Percentiles rank a stretch among this genome's conserved stretches.
phyloP scores from a whole-genome alignment of 2,888 invertebrate species.

The Mycogona germanica region DNA sequence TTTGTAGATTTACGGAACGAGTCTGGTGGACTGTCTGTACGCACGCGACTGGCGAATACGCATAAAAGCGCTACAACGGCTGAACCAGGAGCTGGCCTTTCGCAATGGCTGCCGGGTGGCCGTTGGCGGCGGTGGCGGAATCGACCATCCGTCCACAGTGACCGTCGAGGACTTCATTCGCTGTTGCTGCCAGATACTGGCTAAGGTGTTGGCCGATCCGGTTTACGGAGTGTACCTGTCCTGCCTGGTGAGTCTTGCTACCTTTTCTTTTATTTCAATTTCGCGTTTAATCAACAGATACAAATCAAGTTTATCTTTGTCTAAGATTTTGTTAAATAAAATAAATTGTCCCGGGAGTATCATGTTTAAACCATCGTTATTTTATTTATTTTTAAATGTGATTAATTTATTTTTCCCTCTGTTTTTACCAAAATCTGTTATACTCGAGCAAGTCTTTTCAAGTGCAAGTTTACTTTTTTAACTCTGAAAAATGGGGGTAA shows the following conservation, averaged over 20 bases:
- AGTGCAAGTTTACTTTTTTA: too few relatives aligned
- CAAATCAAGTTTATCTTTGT: too few relatives aligned
- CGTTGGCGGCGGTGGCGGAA: not conserved
- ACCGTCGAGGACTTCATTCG: conserved; percentile 27
- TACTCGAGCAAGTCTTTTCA: too few relatives aligned
- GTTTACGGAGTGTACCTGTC: conserved; percentile 39
- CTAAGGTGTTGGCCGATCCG: conserved; percentile 35
- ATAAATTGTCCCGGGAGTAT: too few relatives aligned
- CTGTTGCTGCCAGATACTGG: conserved; percentile 33
- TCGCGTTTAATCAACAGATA: too few relatives aligned
- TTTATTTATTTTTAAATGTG: too few relatives aligned
- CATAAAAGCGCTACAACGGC: conserved; percentile 29
- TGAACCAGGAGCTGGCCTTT: conserved; percentile 41
- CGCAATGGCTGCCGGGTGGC: conserved; percentile 75
- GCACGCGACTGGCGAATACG: conserved; percentile 34
- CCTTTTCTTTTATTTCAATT: too few relatives aligned
- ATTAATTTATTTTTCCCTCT: too few relatives aligned
- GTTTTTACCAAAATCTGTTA: too few relatives aligned
- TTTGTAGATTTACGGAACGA: conserved; percentile 33
- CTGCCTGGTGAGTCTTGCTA: conserved; percentile 32
- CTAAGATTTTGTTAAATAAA: too few relatives aligned
- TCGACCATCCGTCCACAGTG: conserved; percentile 22
- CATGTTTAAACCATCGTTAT: too few relatives aligned
- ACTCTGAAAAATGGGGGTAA: too few relatives aligned
- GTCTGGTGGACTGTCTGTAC: conserved; percentile 35